Conservation (phyloP, 2,888 invertebrate species). For the Pyrrhosoma nymphula region DNA sequence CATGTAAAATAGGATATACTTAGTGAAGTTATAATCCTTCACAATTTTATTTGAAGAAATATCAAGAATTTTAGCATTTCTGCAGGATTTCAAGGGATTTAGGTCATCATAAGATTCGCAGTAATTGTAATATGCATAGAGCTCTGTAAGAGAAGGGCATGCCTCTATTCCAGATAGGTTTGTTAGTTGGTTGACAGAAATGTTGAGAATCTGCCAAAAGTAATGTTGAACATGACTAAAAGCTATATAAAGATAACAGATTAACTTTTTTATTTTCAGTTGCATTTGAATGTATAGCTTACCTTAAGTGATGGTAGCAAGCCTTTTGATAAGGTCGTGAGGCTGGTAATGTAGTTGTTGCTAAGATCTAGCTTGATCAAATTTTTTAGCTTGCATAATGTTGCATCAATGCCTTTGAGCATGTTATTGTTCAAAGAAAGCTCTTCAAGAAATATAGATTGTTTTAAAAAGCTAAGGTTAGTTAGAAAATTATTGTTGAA, state of each 20-base stretch:
- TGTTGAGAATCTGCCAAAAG: slow-evolving; percentile 43
- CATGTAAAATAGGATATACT: slow-evolving; percentile 34
- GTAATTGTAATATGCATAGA: slow-evolving; percentile 33
- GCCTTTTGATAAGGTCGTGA: background rate
- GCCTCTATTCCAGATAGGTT: slow-evolving; percentile 47
- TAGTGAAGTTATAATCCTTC: slow-evolving; percentile 2
- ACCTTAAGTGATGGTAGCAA: slow-evolving; percentile 5
- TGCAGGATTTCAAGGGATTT: background rate
- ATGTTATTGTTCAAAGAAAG: slow-evolving; percentile 43
- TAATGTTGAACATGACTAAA: background rate
- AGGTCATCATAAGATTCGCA: background rate
- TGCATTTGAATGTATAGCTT: background rate
- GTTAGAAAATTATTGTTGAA: slow-evolving; percentile 24
- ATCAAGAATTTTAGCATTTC: background rate
- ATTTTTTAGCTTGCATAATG: background rate
- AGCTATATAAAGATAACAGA: background rate
- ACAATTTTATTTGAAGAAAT: slow-evolving; percentile 53
- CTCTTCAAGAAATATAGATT: background rate
- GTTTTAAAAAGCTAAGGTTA: background rate
- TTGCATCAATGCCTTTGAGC: background rate
- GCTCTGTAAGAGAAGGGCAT: background rate
- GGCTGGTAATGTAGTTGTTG: background rate
- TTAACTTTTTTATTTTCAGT: background rate
- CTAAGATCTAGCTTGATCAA: slow-evolving; percentile 41
- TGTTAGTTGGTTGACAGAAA: slow-evolving; percentile 12